Evolutionary conservation across 2,888 invertebrate species (phyloP).

Genomic region (Creontiades dilutus): DNA sequence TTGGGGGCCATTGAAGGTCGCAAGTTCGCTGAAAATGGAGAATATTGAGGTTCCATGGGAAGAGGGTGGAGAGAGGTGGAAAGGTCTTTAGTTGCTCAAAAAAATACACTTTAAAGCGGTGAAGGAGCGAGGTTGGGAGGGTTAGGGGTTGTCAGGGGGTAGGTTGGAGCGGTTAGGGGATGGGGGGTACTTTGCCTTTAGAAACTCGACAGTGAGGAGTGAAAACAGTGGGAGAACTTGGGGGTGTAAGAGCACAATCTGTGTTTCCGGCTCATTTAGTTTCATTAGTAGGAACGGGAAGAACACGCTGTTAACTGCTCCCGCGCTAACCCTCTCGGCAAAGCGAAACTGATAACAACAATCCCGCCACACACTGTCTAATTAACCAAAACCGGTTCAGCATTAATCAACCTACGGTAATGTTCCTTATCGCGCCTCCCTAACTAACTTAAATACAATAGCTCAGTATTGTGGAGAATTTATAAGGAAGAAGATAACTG

Average conservation of each 20-base stretch:
- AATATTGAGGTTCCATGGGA: not conserved
- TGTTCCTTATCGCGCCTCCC: slow-evolving; percentile 59
- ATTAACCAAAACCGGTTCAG: slow-evolving; percentile 66
- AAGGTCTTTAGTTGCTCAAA: slow-evolving; percentile 27
- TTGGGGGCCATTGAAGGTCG: slow-evolving; percentile 24
- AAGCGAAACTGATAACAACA: slow-evolving; percentile 67
- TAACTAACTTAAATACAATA: slow-evolving; percentile 61
- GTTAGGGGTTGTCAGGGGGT: too few relatives aligned
- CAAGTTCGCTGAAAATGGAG: slow-evolving; percentile 29
- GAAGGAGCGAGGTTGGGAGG: too few relatives aligned
- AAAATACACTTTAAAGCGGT: not conserved
- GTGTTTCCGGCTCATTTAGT: slow-evolving; percentile 76
- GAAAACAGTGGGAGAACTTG: slow-evolving; percentile 42
- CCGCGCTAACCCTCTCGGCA: not conserved
- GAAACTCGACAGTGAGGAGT: slow-evolving; percentile 44
- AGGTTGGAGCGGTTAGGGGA: too few relatives aligned
- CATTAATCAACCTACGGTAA: slow-evolving; percentile 67
- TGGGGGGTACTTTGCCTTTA: slow-evolving; percentile 7
- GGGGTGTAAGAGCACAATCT: slow-evolving; percentile 74
- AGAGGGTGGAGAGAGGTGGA: slow-evolving; percentile 24
- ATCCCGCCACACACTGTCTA: slow-evolving; percentile 64
- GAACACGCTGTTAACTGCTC: slow-evolving; percentile 71
- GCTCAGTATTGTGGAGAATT: slow-evolving; percentile 55
- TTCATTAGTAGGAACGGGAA: slow-evolving; percentile 71
- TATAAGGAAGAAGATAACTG: slow-evolving; percentile 46